These are phyloP conservation scores for Nephrotoma guestfalica DNA, from an alignment of 2,888 invertebrate species.

Conservation along the genomic window DNA sequence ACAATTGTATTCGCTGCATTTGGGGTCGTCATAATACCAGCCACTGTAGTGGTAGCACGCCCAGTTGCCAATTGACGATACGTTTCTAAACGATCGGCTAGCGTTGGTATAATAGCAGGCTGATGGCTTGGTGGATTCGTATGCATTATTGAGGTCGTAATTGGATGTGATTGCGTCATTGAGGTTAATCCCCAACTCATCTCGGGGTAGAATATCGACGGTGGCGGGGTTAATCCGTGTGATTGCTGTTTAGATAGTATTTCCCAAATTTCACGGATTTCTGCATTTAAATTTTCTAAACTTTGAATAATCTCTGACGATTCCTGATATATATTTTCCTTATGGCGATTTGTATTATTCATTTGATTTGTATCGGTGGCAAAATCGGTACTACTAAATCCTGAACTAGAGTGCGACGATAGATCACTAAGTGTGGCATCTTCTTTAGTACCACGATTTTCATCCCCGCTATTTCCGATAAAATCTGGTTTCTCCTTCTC, in stretches of 20 bases:
- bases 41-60: conserved; percentile 32
- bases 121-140: conserved; percentile 4
- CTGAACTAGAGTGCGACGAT: conserved; percentile 40
- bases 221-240: conserved; percentile 23
- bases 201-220: conserved; percentile 39
- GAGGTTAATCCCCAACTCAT: conserved; percentile 36
- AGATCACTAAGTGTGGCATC: conserved; percentile 51
- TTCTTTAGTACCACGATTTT: conserved; percentile 26
- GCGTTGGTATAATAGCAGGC: conserved; percentile 24
- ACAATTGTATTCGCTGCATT: conserved; percentile 27
- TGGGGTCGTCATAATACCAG: conserved; percentile 25
- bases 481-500: conserved; percentile 28
- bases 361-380: conserved; percentile 31
- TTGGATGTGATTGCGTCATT: conserved; percentile 20
- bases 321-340: conserved; percentile 38
- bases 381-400: conserved; percentile 52
- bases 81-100: conserved; percentile 39
- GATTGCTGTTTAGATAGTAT: conserved; percentile 44
- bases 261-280: conserved; percentile 55
- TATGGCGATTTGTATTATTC: conserved; percentile 24
- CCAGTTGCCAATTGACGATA: conserved; percentile 38
- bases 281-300: conserved; percentile 51
- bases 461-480: conserved; percentile 13
- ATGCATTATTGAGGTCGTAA: conserved; percentile 8
- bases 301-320: conserved; percentile 55